Evolutionary conservation across 2,113 vertebrate genomes (phyloP), one percentile per base, ranked within the genome.

Genomic region (Neopipo cinnamomea): DNA sequence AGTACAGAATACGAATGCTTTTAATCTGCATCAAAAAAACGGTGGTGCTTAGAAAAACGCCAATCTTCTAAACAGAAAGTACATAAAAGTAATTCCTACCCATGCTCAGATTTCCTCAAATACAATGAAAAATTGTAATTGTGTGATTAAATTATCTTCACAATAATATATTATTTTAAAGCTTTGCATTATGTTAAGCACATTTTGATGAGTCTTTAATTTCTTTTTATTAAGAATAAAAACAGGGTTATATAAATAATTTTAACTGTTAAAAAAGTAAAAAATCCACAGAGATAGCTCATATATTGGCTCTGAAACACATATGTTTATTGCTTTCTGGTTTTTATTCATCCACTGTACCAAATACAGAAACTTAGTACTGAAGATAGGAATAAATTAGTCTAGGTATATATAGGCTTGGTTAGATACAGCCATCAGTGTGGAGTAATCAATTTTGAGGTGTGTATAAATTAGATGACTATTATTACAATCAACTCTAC

Each of bases 1-100:
- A 93, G 79, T 37, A 61, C 73, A 93, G 79, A 97, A 96, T 88
- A 92, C 3, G 15, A 94, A 77, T 75, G 83, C 72, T 95, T 92
- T 96, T 92, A 94, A 95, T 96, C 80, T 95, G 88, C 94, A 95
- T 95, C 16, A 95, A 74, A 94, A 94, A 35, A 28, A 2, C 11
- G 1, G 44, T 12, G 23, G 61, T 2, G 10, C 84, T 91, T 91
- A 92, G 77, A 78, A 91, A 93, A 91, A 49, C 31, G 72, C 39
- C 30, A 41, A 67, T 81, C 79, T 89, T 90, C 88, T 63, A 84
- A 92, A 95, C 3, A 86, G 79, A 67, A 81, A 91, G 25, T 15
- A 42, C 47, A 61, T 68, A 75, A 78, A 93, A 94, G 79, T 74
- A 92, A 84, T 92, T 92, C 72, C 37, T 72, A 67, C 78, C 65